Evolutionary conservation across 2,888 invertebrate genomes (phyloP), one percentile per base, ranked within the genome.

Genomic region (Drosophila histrio): DNA sequence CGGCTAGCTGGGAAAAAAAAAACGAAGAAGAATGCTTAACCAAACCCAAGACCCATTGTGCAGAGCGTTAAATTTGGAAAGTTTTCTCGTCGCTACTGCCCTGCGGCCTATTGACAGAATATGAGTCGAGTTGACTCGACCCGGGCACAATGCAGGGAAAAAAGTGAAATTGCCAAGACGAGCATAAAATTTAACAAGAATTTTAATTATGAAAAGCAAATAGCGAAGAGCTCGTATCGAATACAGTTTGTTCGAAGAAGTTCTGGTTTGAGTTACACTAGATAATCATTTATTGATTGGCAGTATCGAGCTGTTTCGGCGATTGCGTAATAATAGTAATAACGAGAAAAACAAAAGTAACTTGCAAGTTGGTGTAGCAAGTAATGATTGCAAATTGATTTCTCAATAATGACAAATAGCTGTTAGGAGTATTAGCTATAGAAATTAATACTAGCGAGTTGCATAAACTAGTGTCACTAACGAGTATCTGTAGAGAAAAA

Each of bases 11-110:
- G 6, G 11, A 53, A 49, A 19, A 41, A 44, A 30, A 24, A 56
- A 44, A 26, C 39, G 36, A 32, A 15, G 19, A 17, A 56, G 57
- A 53, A 52, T 22, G 36, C 57, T 26, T 15, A 46, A 38, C 50
- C 50, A 66, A 50, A 44, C 43, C 43, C 43, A 66, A 59, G 50
- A 64, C 47, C 62, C 77, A 85, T 82, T 87, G 86, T 85, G 86
- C 62, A 68, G 57, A 79, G 79, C 86, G 83, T 74, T 86, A 85
- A 87, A 87, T 82, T 85, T 87, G 72, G 82, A 85, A 84, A 84
- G 87, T 87, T 84, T 81, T 57, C 70, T 59, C 52, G 19, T 47
- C 56, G 39, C 30, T 6, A 43, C 54, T 65, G 72, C 65, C 81
- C 65, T 46, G 62, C 24, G 73, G 84, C 73, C 86, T 86, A 85